Base-by-base conservation (phyloP, 2,113 vertebrate genomes). In the Silurus asotus region DNA sequence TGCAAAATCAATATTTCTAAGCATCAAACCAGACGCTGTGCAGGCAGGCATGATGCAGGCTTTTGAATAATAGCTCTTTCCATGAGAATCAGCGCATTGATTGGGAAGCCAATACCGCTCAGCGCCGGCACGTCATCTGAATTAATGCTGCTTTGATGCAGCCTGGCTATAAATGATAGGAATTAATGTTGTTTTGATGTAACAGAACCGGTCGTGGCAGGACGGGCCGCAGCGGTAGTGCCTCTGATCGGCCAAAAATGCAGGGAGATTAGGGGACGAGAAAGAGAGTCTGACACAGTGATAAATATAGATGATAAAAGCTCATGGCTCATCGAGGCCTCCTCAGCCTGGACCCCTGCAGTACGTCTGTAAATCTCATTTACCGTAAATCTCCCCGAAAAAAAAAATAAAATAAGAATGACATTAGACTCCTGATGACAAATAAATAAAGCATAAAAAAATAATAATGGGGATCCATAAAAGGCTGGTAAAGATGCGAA, bases 271-370 rank as follows among this genome's bases (percentile, higher is more conserved):
- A 49, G 84, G 56, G n/a, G 75, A 65, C 87, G 88, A 91, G 92
- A 90, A 90, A 92, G 91, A 90, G 90, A 91, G 90, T 92, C 88
- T 94, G 94, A 94, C 93, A 94, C 87, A 89, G 92, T 93, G 93
- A 95, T 94, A 95, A 93, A 95, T 93, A 93, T 92, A 89, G 90
- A 93, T 93, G 94, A 93, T 92, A 91, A 93, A 93, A 86, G 81
- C 82, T 85, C 56, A 83, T 80, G 48, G 53, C 87, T 89, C 62
- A 62, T 89, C 17, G 55, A 86, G 74, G 78, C 70, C 64, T 76
- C 59, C 79, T 56, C 58, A 28, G 56, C 83, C 53, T 45, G 72
- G 78, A 67, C 79, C 84, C 74, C 72, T 85, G 75, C 74, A 78
- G 75, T 67, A 82, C 51, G 77, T 81, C 67, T 8, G 61, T 81